Evolutionary conservation across 2,888 invertebrate species (phyloP), one percentile per base, ranked within the genome.

Genomic region (Drosophila atroscutellata): DNA sequence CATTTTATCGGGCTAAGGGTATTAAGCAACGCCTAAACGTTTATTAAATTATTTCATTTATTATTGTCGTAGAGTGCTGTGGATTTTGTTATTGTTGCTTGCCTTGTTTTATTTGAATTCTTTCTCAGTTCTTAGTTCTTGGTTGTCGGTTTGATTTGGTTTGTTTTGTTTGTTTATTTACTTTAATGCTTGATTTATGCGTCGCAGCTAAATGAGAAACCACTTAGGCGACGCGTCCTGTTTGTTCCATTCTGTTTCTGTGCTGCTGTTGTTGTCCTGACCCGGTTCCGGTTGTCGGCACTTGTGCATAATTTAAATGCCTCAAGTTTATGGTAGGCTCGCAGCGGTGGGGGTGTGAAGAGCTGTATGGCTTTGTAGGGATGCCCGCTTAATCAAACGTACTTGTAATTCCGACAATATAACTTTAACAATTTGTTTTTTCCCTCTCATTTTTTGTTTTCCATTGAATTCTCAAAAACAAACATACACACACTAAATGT

Each of bases 181-280:
- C 69, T 76, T 80, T 68, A 74, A 84, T 86, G 74, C 77, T 89
- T 85, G 85, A 85, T 85, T 85, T 86, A 85, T 85, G 88, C 79
- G 72, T 75, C 68, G 73, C 65, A 55, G 82, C 75, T 71, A 80
- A 89, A 87, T 82, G 87, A 87, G 87, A 84, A 83, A 85, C 75
- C 87, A 80, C 77, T 72, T 76, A 78, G 66, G 62, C 79, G 76
- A 81, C 57, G 68, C 78, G 72, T 72, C 74, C 73, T 80, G 80
- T 55, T 37, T 37, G 45, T 64, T 47, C 39, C 58, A 52, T 72
- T 63, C 57, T 62, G 50, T 59, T 62, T 65, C 60, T 45, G 24
- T 67, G 50, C 30, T 50, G 50, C 37, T 56, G 20, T 56, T 37
- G 39, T 45, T 39, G 67, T 81, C 75, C 79, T 64, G 78, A 69